A percentile compares a stretch with the other conserved stretches of the same genome.
Evolutionary conservation across 2,888 invertebrate genomes (phyloP).

Genomic region (Chrysodeixis includens): DNA sequence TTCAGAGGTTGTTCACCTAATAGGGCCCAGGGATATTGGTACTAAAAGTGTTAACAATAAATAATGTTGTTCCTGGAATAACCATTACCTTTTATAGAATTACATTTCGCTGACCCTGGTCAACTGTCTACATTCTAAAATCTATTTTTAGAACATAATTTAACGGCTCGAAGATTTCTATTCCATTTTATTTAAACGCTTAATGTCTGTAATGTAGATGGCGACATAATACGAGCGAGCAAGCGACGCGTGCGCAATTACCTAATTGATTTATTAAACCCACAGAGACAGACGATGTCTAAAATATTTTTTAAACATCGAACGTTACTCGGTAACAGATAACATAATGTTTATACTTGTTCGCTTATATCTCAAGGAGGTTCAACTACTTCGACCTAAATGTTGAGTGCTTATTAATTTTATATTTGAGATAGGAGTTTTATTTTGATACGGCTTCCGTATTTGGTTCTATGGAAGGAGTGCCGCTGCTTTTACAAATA

Average conservation of each 20-base stretch:
- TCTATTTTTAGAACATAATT: constrained; percentile 4
- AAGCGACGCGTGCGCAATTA: constrained; percentile 49
- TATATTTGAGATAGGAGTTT: constrained; percentile 65
- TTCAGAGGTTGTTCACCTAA: constrained; percentile 5
- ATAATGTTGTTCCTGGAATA: constrained; percentile 5
- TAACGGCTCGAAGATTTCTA: not conserved
- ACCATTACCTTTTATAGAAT: constrained; percentile 7
- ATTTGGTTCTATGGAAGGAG: constrained; percentile 39
- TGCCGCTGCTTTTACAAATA: constrained; percentile 24
- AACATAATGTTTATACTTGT: constrained; percentile 64
- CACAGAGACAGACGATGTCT: constrained; percentile 40
- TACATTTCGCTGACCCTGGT: constrained; percentile 8
- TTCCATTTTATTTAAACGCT: not conserved
- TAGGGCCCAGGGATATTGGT: not conserved
- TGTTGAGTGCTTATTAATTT: constrained; percentile 72
- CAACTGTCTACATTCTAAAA: constrained; percentile 2
- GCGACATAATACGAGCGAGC: constrained; percentile 6
- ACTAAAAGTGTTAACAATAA: constrained; percentile 10
- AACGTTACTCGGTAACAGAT: constrained; percentile 40
- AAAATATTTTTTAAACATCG: constrained; percentile 45
- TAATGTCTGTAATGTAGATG: not conserved
- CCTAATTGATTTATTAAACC: constrained; percentile 53
- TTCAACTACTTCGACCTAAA: constrained; percentile 78
- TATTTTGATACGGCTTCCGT: constrained; percentile 65
- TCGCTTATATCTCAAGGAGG: constrained; percentile 73